A percentile compares a stretch with the other conserved stretches of the same genome.
These are phyloP conservation scores for Drosophila testacea DNA, from an alignment of 2,888 invertebrate species.

Conservation along the genomic window DNA sequence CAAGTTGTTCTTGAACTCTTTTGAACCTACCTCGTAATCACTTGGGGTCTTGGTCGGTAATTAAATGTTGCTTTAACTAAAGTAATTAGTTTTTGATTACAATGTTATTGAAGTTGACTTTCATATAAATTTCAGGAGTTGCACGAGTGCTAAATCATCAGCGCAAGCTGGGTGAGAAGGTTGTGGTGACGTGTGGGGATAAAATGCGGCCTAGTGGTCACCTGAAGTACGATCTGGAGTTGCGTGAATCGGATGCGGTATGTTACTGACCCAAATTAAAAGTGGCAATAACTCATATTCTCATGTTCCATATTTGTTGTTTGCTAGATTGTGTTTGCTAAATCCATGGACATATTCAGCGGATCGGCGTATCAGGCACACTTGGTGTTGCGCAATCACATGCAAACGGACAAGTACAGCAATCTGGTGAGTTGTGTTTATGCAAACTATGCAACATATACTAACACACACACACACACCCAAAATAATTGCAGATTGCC, in stretches of 20 bases:
- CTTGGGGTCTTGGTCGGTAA: conserved; percentile 6
- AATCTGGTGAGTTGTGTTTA: conserved; percentile 82
- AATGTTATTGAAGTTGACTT: conserved; percentile 18
- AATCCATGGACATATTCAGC: conserved; percentile 84
- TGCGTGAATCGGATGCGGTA: conserved; percentile 85
- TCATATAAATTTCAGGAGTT: conserved; percentile 75
- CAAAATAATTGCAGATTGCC: conserved; percentile 74
- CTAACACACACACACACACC: neutral
- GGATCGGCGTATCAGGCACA: conserved; percentile 82
- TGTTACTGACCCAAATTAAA: conserved; percentile 8
- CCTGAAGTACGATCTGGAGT: conserved; percentile 84
- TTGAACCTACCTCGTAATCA: neutral
- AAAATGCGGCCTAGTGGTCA: conserved; percentile 75
- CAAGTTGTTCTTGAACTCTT: neutral
- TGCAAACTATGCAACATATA: conserved; percentile 4
- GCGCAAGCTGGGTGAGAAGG: conserved; percentile 84
- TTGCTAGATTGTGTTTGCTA: conserved; percentile 83
- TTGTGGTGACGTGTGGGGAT: conserved; percentile 83
- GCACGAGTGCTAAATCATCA: conserved; percentile 82
- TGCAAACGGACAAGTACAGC: conserved; percentile 84
- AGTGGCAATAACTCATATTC: conserved; percentile 23
- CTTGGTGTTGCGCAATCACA: conserved; percentile 84
- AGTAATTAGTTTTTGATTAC: conserved; percentile 29
- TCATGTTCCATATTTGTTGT: conserved; percentile 1
- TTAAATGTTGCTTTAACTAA: conserved; percentile 17